Percentiles rank a stretch among this genome's conserved stretches.
Evolutionary conservation across 2,113 vertebrate species (phyloP).

Genomic region (Harpagus bidentatus): DNA sequence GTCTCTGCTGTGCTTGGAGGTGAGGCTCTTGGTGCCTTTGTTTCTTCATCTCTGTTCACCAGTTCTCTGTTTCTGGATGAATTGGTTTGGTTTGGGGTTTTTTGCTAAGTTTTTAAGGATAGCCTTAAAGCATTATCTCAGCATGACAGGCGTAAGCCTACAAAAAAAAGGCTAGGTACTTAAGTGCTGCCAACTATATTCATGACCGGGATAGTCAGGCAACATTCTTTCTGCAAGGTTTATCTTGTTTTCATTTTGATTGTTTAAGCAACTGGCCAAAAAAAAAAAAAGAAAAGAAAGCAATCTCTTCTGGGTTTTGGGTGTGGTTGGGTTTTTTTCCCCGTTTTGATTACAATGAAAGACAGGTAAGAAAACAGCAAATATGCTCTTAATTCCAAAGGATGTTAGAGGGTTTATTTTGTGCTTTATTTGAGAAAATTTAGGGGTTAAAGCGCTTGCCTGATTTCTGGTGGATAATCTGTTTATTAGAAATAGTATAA

Average conservation of each 20-base stretch:
- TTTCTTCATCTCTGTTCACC: background rate
- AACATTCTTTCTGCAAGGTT: constrained; percentile 23
- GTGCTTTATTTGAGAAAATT: background rate
- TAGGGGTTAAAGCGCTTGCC: background rate
- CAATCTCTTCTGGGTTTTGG: background rate
- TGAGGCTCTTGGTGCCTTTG: background rate
- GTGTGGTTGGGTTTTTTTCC: background rate
- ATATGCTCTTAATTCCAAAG: background rate
- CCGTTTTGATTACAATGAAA: background rate
- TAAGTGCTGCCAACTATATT: background rate
- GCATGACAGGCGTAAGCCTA: background rate
- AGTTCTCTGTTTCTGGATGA: background rate
- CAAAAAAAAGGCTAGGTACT: background rate
- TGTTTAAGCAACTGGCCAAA: background rate
- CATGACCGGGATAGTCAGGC: background rate
- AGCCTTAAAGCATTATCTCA: background rate
- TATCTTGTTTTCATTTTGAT: constrained; percentile 28
- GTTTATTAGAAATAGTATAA: background rate
- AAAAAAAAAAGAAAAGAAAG: background rate
- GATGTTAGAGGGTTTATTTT: background rate
- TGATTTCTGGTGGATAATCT: background rate
- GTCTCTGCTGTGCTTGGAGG: background rate
- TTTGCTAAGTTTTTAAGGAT: background rate
- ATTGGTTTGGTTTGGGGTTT: background rate
- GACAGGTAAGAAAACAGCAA: background rate